Evolutionary conservation across 2,797 vertebrate genomes (phyloP).

Genomic region (Hydrophis major): DNA sequence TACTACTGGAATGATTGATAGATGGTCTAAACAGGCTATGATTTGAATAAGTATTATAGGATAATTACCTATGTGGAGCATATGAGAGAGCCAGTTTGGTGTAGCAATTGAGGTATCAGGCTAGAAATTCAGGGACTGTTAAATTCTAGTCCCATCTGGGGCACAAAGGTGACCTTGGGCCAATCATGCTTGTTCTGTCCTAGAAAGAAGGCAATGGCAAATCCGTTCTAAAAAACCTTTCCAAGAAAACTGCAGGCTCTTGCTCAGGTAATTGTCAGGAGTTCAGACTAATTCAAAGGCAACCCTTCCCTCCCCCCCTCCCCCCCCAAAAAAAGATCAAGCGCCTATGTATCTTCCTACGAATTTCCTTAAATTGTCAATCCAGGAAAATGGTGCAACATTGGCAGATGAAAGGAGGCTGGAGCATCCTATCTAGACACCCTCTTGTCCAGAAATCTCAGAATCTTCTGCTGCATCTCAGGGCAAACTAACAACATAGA

Average conservation of each 20-base stretch:
- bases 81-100: not conserved
- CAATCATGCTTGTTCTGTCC: not conserved
- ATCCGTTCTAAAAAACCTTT: not conserved
- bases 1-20: not conserved
- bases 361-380: not conserved
- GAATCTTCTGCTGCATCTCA: not conserved
- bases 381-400: not conserved
- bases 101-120: not conserved
- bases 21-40: not conserved
- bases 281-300: not conserved
- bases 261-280: not conserved
- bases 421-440: not conserved
- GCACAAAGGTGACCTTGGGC: not conserved
- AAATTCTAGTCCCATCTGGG: not conserved
- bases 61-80: not conserved
- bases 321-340: not conserved
- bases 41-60: not conserved
- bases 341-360: not conserved
- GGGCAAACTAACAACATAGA: not conserved
- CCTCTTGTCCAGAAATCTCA: not conserved
- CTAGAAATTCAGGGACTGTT: not conserved
- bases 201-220: not conserved
- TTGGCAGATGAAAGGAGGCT: not conserved
- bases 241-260: not conserved
- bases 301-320: not conserved